Evolutionary conservation across 2,888 invertebrate species (phyloP), one percentile per base, ranked within the genome.

Genomic region (Himalopsyche japonica): DNA sequence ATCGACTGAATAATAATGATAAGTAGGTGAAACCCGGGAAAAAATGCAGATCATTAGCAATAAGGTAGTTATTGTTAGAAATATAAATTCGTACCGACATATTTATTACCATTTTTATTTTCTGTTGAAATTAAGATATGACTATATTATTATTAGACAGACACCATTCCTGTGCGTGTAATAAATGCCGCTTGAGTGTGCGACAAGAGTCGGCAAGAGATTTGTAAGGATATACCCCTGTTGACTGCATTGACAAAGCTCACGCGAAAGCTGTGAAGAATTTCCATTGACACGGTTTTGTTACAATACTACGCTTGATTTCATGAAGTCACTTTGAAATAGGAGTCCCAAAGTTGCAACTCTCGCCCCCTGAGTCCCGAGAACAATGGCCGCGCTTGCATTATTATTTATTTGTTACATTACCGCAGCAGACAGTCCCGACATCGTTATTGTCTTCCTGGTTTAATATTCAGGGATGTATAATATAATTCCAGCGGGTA

Each of bases 351-450:
- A 15, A 27, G 70, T 27, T 70, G 15, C 27, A 27, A 24, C 12
- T 24, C 70, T 27, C 20, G 15, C 70, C 30, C 70, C 27, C 70
- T 70, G 4, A 5, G 24, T 12, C 70, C 27, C 15, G 15, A 10
- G 27, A 70, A 86, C 86, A 86, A 86, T 85, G 82, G 85, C 80
- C 57, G 82, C 70, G 70, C 27, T 43, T 70, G 70, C 70, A 70
- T 70, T 83, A 81, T 86, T 86, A 85, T 86, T 86, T 85, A 86
- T 85, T 84, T 84, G 85, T 81, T 78, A 79, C 85, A 85, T 82
- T 84, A 84, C 85, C 82, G 82, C 81, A 81, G 82, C 81, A 86
- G 86, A 86, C 85, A 84, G 85, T 86, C 70, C 30, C 79, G 70
- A 70, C 70, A 20, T 80, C 80, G 86, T 84, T 86, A 86, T 82